Conservation (phyloP, 1,140 invertebrate genomes). For the Drosophila jambulina region DNA sequence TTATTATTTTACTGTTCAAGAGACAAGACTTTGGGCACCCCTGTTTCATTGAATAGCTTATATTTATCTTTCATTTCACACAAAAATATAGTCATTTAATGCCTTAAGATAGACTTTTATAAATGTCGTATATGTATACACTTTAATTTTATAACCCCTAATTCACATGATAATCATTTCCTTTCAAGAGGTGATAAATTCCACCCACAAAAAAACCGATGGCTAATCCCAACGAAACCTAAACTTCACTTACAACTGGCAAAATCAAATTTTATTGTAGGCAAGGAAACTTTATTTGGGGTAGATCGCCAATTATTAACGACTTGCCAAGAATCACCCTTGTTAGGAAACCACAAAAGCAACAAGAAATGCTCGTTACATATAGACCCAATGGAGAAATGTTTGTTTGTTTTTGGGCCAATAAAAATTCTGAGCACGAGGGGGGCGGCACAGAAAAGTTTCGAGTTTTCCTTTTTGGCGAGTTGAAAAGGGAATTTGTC, state of each 20-base stretch:
- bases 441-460: constrained; percentile 17
- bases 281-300: constrained; percentile 24
- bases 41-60: no score
- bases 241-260: constrained; percentile 34
- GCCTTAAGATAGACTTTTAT: neutral
- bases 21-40: no score
- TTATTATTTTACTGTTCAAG: no score
- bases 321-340: constrained; percentile 36
- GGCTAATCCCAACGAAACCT: constrained; percentile 29
- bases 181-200: constrained; percentile 20
- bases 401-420: constrained; percentile 34
- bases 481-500: constrained; percentile 47
- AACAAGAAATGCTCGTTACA: neutral
- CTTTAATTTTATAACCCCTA: neutral
- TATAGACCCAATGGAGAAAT: constrained; percentile 22
- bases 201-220: neutral
- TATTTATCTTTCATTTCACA: no score
- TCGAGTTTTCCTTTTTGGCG: constrained; percentile 16
- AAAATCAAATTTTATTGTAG: constrained; percentile 31
- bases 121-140: neutral
- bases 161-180: neutral
- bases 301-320: constrained; percentile 46
- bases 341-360: constrained; percentile 24
- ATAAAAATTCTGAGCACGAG: constrained; percentile 26
- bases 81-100: neutral